These are phyloP conservation scores for Netelia fuscicornis DNA, from an alignment of 2,888 invertebrate species.

Conservation along the genomic window DNA sequence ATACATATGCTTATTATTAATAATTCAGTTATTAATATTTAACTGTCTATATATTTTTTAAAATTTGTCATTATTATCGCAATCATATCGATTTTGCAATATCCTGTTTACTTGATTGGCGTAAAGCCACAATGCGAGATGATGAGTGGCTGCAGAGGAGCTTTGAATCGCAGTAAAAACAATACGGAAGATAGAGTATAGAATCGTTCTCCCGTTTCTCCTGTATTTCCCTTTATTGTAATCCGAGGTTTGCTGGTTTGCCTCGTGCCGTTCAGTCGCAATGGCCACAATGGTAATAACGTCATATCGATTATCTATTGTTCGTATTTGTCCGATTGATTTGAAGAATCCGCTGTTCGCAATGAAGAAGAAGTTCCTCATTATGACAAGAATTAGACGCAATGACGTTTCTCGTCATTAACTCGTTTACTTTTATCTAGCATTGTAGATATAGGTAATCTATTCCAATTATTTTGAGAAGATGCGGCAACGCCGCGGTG, in stretches of 20 bases:
- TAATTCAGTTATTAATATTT: too few species aligned
- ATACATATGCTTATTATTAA: too few species aligned
- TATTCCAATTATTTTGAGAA: background rate
- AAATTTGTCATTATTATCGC: too few species aligned
- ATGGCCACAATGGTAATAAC: background rate
- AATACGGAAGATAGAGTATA: background rate
- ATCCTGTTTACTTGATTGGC: too few species aligned
- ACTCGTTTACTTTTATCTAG: slow-evolving; percentile 4
- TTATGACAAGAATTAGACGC: background rate
- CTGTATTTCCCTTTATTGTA: background rate
- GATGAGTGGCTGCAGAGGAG: too few species aligned
- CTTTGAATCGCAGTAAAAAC: background rate
- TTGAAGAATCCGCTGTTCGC: background rate
- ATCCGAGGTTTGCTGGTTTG: background rate
- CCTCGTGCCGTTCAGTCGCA: background rate
- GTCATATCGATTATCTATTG: slow-evolving; percentile 48
- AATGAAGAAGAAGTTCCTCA: slow-evolving; percentile 11
- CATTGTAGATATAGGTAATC: background rate
- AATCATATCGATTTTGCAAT: too few species aligned
- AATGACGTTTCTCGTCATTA: background rate
- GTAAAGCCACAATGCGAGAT: too few species aligned
- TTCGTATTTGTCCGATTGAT: slow-evolving; percentile 42
- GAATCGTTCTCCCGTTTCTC: too few species aligned
- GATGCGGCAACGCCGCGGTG: too few species aligned
- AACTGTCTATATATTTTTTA: too few species aligned